Percentiles rank a stretch among this genome's conserved stretches.
These are phyloP conservation scores for Anoura caudifer DNA, from an alignment of 2,113 vertebrate genomes.

Conservation along the genomic window DNA sequence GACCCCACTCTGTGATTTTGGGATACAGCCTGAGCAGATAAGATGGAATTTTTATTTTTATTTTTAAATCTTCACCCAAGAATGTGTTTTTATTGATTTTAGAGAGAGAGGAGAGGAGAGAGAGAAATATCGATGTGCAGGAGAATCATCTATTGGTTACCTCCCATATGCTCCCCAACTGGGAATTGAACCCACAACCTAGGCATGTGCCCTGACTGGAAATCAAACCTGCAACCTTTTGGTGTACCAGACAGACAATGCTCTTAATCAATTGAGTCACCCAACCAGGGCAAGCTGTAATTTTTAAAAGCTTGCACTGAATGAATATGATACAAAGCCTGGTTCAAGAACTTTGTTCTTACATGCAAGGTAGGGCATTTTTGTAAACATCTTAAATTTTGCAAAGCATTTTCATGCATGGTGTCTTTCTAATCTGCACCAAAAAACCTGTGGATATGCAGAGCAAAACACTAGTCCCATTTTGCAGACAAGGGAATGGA, in stretches of 20 bases:
- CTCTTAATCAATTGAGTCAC: too few species aligned
- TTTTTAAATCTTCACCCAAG: not conserved
- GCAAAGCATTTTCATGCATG: not conserved
- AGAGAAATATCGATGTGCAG: too few species aligned
- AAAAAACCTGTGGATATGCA: not conserved
- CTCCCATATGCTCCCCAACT: too few species aligned
- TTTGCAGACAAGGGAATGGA: not conserved
- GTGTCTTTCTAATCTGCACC: not conserved
- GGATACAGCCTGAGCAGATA: not conserved
- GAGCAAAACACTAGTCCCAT: not conserved
- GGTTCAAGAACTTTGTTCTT: not conserved
- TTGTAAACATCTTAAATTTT: not conserved
- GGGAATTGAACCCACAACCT: too few species aligned
- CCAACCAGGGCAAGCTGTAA: too few species aligned
- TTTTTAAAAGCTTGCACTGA: not conserved
- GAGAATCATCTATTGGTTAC: too few species aligned
- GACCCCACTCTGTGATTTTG: not conserved
- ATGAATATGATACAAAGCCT: not conserved
- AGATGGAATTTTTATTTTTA: not conserved
- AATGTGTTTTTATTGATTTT: too few species aligned
- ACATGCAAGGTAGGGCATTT: not conserved
- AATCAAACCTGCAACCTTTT: too few species aligned
- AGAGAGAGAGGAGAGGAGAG: too few species aligned
- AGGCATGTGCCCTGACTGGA: too few species aligned
- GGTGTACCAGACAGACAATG: too few species aligned